phyloP scores from a whole-genome alignment of 2,797 vertebrate species.

The Phoeniculus purpureus region DNA sequence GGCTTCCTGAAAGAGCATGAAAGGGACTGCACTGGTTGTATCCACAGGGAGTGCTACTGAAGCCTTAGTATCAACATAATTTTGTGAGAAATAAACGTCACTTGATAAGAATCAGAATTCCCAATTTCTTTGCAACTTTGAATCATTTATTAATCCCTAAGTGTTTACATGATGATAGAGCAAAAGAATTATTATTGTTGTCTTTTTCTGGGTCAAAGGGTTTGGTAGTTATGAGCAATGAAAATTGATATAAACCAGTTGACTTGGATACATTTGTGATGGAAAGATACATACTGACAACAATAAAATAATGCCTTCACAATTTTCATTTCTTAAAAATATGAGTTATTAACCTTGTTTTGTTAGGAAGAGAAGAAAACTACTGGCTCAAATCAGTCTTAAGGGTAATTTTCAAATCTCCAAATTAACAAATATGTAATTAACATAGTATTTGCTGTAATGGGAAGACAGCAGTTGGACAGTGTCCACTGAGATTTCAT shows the following conservation, averaged over 20 bases:
- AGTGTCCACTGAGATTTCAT: not conserved
- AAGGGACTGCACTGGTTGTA: not conserved
- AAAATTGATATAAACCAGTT: not conserved
- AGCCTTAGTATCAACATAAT: not conserved
- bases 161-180: not conserved
- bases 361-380: not conserved
- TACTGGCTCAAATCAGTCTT: not conserved
- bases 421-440: not conserved
- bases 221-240: not conserved
- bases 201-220: not conserved
- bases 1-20: not conserved
- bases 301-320: not conserved
- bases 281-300: not conserved
- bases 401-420: not conserved
- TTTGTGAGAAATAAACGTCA: slow-evolving; percentile 6
- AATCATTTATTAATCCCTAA: not conserved
- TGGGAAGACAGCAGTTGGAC: not conserved
- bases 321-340: not conserved
- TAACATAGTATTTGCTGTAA: not conserved
- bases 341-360: not conserved
- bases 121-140: not conserved
- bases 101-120: not conserved
- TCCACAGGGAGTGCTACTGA: not conserved
- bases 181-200: not conserved
- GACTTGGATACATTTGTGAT: not conserved